Base-by-base conservation (phyloP, 64 coral and sea anemone genomes). In the Dendronephthya gigantea region DNA sequence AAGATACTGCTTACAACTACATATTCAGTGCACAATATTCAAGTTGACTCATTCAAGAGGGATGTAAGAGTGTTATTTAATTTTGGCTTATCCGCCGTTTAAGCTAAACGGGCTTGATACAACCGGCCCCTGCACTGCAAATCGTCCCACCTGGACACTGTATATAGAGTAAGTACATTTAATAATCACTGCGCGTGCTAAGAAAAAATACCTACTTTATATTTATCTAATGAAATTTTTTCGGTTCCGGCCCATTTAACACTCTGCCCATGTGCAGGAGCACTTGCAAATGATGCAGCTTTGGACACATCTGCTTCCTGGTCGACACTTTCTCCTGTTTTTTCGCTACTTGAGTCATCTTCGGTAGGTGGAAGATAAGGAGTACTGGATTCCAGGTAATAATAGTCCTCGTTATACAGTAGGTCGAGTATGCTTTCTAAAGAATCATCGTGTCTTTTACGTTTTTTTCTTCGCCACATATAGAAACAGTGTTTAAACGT, bases 331-430 rank as follows among this genome's bases (percentile, higher is more conserved):
- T 34, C 29, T 12, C 32, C 72, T 28, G 16, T 29, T 34, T 2
- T 15, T 15, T 79, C 72, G 72, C 36, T 17, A 33, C 72, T 29
- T 0, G 72, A 79, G 15, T 79, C 72, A 9, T 29, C 29, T 12
- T 76, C 13, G 4, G 19, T 9, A 7, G 19, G 55, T 1, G 72
- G 72, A 29, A 79, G 32, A 8, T 79, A 79, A 8, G 72, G 72
- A 34, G 72, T 79, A 39, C 72, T 79, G 30, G 72, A 79, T 33
- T 79, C 72, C 29, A 79, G 36, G 72, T 79, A 79, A 35, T 79
- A 79, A 34, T 79, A 79, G 32, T 79, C 72, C 17, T 79, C 72
- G 36, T 79, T 79, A 29, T 79, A 79, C 15, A 79, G 72, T 9
- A 79, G 32, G 29, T 79, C 72, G 1, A 79, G 72, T 9, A 79